Percentiles rank a stretch among this genome's conserved stretches.
Evolutionary conservation across 92 coral and sea anemone genomes (phyloP).

Genomic region (Desmophyllum pertusum): DNA sequence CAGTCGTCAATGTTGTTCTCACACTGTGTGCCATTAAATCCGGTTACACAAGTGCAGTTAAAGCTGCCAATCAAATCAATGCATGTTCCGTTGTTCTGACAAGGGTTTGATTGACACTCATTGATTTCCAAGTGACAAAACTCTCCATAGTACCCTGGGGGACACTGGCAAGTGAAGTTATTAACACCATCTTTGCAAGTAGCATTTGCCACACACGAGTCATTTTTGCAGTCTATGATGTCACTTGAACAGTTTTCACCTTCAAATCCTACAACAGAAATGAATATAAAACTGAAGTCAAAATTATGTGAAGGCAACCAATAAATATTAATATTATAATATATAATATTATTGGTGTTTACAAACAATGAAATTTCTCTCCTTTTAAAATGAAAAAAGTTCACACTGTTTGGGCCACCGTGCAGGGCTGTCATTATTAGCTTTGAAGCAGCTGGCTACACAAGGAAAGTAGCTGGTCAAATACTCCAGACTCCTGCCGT

Average conservation of each 20-base stretch:
- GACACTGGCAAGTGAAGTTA: conserved; percentile 73
- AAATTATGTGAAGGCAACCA: conserved; percentile 56
- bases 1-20: conserved; percentile 82
- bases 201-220: conserved; percentile 71
- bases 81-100: conserved; percentile 66
- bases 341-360: too few species aligned
- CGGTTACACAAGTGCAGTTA: conserved; percentile 70
- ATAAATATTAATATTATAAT: too few species aligned
- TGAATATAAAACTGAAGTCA: too few species aligned
- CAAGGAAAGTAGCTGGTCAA: too few species aligned
- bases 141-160: conserved; percentile 68
- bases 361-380: too few species aligned
- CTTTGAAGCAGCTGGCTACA: too few species aligned
- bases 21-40: conserved; percentile 81
- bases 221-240: conserved; percentile 70
- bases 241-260: conserved; percentile 72
- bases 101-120: conserved; percentile 71
- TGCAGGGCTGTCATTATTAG: too few species aligned
- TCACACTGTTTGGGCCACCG: too few species aligned
- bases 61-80: conserved; percentile 50
- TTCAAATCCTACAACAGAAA: conserved; percentile 67
- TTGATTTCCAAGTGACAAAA: conserved; percentile 66
- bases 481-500: too few species aligned
- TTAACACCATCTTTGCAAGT: conserved; percentile 71
- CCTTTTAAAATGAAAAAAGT: too few species aligned